Conservation (phyloP, 2,797 vertebrate species). For the Malacoraja senta region DNA sequence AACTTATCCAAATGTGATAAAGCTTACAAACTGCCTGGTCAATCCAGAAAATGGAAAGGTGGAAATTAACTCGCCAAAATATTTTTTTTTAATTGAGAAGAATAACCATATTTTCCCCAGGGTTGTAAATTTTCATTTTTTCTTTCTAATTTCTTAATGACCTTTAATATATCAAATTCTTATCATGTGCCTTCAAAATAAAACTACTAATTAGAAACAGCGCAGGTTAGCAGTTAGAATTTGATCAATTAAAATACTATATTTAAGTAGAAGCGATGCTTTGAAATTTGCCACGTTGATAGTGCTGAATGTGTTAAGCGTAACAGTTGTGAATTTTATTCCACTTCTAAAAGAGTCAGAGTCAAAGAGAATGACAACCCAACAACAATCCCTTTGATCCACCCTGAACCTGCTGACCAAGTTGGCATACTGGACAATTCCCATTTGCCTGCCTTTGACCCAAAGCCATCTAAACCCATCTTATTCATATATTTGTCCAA, state of each 20-base stretch:
- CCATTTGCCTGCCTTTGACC: too few relatives aligned
- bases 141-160: neutral
- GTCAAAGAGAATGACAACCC: too few relatives aligned
- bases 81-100: neutral
- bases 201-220: neutral
- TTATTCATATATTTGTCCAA: too few relatives aligned
- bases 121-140: neutral
- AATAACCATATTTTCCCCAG: neutral
- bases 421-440: too few relatives aligned
- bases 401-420: too few relatives aligned
- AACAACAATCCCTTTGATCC: too few relatives aligned
- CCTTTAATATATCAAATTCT: neutral
- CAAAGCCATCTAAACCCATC: too few relatives aligned
- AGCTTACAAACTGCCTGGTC: constrained; percentile 63
- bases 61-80: neutral
- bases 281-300: too few relatives aligned
- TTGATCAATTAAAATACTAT: neutral
- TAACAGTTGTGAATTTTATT: too few relatives aligned
- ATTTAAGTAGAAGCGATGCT: neutral
- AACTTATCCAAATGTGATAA: constrained; percentile 46
- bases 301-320: too few relatives aligned
- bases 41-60: constrained; percentile 41
- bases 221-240: neutral
- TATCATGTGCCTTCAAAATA: neutral
- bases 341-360: too few relatives aligned